These are phyloP conservation scores for Bostrychus sinensis DNA, from an alignment of 2,113 vertebrate species.

Conservation along the genomic window DNA sequence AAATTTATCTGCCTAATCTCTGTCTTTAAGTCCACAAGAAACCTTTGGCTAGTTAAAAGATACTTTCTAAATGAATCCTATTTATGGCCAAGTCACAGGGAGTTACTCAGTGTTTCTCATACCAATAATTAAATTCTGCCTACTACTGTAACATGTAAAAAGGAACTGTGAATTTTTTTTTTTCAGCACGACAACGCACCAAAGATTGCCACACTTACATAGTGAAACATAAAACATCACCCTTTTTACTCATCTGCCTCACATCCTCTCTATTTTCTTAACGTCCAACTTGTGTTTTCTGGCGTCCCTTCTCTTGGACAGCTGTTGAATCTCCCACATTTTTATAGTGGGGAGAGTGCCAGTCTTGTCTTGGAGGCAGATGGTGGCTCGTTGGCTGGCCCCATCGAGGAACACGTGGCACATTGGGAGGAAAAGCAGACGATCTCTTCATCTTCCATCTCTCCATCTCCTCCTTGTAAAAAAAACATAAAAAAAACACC, in stretches of 20 bases:
- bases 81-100: no score
- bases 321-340: slow-evolving; percentile 69
- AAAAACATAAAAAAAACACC: slow-evolving; percentile 29
- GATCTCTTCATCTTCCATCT: slow-evolving; percentile 27
- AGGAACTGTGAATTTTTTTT: no score
- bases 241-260: slow-evolving; percentile 35
- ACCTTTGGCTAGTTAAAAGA: no score
- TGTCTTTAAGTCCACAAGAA: no score
- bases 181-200: no score
- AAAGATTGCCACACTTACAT: neutral
- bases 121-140: no score
- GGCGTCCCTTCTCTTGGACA: slow-evolving; percentile 57
- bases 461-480: neutral
- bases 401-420: slow-evolving; percentile 69
- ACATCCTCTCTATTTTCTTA: slow-evolving; percentile 29
- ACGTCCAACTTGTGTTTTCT: slow-evolving; percentile 46
- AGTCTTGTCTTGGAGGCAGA: slow-evolving; percentile 69
- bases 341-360: slow-evolving; percentile 61
- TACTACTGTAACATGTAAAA: no score
- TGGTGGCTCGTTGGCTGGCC: slow-evolving; percentile 61
- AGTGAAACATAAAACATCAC: slow-evolving; percentile 49
- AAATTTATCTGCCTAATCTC: no score
- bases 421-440: slow-evolving; percentile 44
- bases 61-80: no score
- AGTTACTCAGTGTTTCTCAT: no score